These are phyloP conservation scores for Petrocephalus microphthalmus DNA, from an alignment of 2,113 vertebrate species.

Conservation along the genomic window DNA sequence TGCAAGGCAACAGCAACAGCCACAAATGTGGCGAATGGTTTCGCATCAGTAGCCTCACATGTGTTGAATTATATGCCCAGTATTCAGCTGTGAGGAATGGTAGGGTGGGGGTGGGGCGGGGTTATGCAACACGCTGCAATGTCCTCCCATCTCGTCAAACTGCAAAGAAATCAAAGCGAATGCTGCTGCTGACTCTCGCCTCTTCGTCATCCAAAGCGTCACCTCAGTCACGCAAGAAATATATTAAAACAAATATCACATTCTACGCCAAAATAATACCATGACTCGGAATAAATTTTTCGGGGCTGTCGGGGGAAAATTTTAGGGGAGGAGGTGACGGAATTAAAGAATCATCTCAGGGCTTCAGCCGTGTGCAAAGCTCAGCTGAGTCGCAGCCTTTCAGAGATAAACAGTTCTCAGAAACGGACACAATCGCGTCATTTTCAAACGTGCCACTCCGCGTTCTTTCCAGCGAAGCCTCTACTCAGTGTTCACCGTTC, in stretches of 20 bases:
- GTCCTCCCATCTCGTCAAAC: not conserved
- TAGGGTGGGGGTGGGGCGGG: not conserved
- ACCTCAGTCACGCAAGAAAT: not conserved
- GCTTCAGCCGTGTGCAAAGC: not conserved
- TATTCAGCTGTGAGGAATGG: not conserved
- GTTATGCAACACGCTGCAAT: conserved; percentile 1
- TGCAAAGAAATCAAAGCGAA: not conserved
- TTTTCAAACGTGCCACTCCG: not conserved
- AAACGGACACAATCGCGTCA: not conserved
- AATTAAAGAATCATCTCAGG: not conserved
- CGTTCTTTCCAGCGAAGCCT: not conserved
- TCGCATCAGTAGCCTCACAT: not conserved
- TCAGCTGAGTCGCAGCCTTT: not conserved
- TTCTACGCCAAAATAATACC: not conserved
- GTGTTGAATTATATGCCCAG: not conserved
- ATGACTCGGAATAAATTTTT: not conserved
- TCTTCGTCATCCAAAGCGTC: not conserved
- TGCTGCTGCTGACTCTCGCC: not conserved
- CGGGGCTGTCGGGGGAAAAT: not conserved
- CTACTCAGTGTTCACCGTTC: not conserved
- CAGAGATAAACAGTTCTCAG: not conserved
- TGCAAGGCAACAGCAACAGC: not conserved
- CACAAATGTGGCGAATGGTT: not conserved
- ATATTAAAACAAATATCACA: not conserved
- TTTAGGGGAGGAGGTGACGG: not conserved